A percentile compares a stretch with the other conserved stretches of the same genome.
Evolutionary conservation across 2,797 vertebrate species (phyloP).

Genomic region (Gymnoscopelus microlampas): DNA sequence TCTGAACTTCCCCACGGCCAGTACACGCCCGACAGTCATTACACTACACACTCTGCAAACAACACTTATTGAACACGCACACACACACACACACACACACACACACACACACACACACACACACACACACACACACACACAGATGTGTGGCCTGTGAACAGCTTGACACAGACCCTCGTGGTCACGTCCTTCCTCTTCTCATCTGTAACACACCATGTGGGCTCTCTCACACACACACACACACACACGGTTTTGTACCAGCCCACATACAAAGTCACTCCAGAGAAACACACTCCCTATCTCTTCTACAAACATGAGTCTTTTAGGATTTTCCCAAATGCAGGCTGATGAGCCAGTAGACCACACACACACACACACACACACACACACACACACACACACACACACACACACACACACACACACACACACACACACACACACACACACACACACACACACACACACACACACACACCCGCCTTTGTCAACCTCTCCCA

Average conservation of each 20-base stretch:
- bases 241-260: background rate
- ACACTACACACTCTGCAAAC: conserved; percentile 43
- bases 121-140: conserved; percentile 28
- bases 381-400: conserved; percentile 1
- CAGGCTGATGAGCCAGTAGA: background rate
- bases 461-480: conserved; percentile 44
- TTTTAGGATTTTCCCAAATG: background rate
- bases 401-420: background rate
- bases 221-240: conserved; percentile 7
- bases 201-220: conserved; percentile 7
- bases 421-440: conserved; percentile 13
- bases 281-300: conserved; percentile 6
- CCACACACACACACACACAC: background rate
- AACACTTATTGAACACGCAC: conserved; percentile 6
- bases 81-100: conserved; percentile 8
- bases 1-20: too few relatives aligned
- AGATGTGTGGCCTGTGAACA: conserved; percentile 20
- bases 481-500: conserved; percentile 55
- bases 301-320: background rate
- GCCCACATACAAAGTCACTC: too few relatives aligned
- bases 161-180: conserved; percentile 36
- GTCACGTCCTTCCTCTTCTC: conserved; percentile 46
- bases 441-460: conserved; percentile 25
- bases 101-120: conserved; percentile 9
- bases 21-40: too few relatives aligned